A percentile compares a stretch with the other conserved stretches of the same genome.
Evolutionary conservation across 2,888 invertebrate genomes (phyloP).

Genomic region (Stictocephala bisonia): DNA sequence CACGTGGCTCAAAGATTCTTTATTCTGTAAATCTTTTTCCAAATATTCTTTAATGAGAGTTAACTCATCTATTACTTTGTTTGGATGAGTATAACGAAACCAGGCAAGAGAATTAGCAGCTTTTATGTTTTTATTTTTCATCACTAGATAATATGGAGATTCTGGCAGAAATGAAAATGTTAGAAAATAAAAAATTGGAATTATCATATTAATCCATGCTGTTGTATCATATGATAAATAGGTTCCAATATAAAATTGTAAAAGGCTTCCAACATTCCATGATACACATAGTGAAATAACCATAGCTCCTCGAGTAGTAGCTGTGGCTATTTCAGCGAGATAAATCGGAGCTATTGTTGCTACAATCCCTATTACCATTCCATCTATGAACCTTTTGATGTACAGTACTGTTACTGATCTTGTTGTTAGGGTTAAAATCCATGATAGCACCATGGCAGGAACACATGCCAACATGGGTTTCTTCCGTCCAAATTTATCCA

Average conservation of each 20-base stretch:
- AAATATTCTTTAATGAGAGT: slow-evolving; percentile 64
- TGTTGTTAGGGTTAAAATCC: slow-evolving; percentile 19
- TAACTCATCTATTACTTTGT: slow-evolving; percentile 31
- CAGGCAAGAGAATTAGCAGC: slow-evolving; percentile 62
- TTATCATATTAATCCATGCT: slow-evolving; percentile 1
- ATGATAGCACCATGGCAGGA: not conserved
- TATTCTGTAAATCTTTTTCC: slow-evolving; percentile 68
- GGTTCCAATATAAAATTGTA: slow-evolving; percentile 19
- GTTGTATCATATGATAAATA: slow-evolving; percentile 23
- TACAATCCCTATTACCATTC: slow-evolving; percentile 51
- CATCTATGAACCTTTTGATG: slow-evolving; percentile 10
- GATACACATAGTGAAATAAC: not conserved
- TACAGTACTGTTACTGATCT: slow-evolving; percentile 30
- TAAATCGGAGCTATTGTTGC: slow-evolving; percentile 57
- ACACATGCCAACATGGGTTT: not conserved
- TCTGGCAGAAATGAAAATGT: slow-evolving; percentile 70
- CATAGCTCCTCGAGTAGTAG: slow-evolving; percentile 35
- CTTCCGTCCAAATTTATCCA: slow-evolving; percentile 38
- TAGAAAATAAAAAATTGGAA: slow-evolving; percentile 63
- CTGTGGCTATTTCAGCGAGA: slow-evolving; percentile 54
- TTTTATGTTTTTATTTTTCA: slow-evolving; percentile 66
- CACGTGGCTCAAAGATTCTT: slow-evolving; percentile 67
- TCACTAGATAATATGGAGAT: slow-evolving; percentile 71
- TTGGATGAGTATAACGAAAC: slow-evolving; percentile 47
- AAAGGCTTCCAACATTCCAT: slow-evolving; percentile 14